phyloP scores from a whole-genome alignment of 2,888 invertebrate species.

The Megastigmus dorsalis region DNA sequence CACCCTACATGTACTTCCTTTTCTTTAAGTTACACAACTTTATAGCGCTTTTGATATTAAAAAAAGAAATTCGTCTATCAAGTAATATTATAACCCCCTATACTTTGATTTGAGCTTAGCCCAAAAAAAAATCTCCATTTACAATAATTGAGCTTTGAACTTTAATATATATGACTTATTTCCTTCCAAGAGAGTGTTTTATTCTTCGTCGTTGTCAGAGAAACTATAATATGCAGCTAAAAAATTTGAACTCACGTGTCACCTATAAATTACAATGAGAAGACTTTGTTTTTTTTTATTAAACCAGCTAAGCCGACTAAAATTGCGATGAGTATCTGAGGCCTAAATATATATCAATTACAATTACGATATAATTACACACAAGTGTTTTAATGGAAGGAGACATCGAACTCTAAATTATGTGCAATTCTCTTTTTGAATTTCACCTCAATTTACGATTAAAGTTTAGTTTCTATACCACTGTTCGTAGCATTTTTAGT shows the following conservation, averaged over 20 bases:
- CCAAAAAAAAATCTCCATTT: background rate
- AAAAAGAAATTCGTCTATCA: too few species aligned
- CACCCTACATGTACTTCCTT: background rate
- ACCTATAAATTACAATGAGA: conserved; percentile 16
- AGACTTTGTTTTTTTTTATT: conserved; percentile 8
- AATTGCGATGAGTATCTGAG: conserved; percentile 42
- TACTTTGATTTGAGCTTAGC: conserved; percentile 15
- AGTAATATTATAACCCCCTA: too few species aligned
- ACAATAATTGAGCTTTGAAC: background rate
- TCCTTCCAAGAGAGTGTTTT: background rate
- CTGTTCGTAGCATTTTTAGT: conserved; percentile 45
- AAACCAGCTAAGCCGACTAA: conserved; percentile 24
- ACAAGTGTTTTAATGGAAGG: conserved; percentile 26
- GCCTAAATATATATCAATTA: conserved; percentile 19
- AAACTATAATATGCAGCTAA: conserved; percentile 10
- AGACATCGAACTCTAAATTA: conserved; percentile 38
- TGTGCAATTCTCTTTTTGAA: conserved; percentile 36
- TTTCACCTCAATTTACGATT: conserved; percentile 27
- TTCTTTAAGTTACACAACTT: too few species aligned
- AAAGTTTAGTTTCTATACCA: conserved; percentile 39
- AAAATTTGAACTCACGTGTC: background rate
- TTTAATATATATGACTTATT: background rate
- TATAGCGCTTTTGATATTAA: too few species aligned
- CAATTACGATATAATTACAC: conserved; percentile 39
- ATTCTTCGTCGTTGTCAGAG: conserved; percentile 14